Percentiles rank a stretch among this genome's conserved stretches.
Conservation (phyloP, 2,113 vertebrate species). For the Chelonoidis abingdonii region DNA sequence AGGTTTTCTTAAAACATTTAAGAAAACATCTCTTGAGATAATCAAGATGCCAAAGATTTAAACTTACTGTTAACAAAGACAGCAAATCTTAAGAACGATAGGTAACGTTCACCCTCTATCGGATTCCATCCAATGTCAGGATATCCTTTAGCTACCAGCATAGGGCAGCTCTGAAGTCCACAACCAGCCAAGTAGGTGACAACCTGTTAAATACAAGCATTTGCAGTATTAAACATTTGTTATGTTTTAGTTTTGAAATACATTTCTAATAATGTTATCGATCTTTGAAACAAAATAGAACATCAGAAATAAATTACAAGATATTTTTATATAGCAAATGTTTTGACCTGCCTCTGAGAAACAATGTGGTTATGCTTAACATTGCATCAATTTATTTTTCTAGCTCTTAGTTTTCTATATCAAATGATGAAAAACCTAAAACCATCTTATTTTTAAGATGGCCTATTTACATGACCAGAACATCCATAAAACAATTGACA, state of each 20-base stretch:
- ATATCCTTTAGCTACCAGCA: constrained; percentile 95
- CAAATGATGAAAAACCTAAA: neutral
- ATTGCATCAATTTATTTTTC: neutral
- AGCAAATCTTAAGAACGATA: constrained; percentile 96
- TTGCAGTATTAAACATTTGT: neutral
- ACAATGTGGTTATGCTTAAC: neutral
- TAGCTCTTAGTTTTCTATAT: neutral
- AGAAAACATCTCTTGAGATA: neutral
- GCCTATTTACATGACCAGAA: neutral
- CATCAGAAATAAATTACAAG: neutral
- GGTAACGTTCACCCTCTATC: constrained; percentile 97
- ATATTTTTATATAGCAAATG: neutral
- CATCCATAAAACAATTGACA: neutral
- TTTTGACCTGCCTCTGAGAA: neutral
- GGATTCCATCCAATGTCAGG: constrained; percentile 99
- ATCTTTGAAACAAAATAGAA: neutral
- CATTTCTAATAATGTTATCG: neutral
- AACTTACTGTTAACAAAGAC: constrained; percentile 97
- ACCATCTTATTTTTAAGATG: neutral
- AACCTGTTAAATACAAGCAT: constrained; percentile 82
- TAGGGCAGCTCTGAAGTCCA: constrained; percentile 95
- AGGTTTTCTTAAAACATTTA: neutral
- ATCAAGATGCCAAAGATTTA: neutral
- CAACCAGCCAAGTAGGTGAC: constrained; percentile 97
- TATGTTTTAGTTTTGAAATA: neutral